Percentiles rank a stretch among this genome's conserved stretches.
Conservation (phyloP, 2,888 invertebrate genomes). For the Tetragonisca angustula region DNA sequence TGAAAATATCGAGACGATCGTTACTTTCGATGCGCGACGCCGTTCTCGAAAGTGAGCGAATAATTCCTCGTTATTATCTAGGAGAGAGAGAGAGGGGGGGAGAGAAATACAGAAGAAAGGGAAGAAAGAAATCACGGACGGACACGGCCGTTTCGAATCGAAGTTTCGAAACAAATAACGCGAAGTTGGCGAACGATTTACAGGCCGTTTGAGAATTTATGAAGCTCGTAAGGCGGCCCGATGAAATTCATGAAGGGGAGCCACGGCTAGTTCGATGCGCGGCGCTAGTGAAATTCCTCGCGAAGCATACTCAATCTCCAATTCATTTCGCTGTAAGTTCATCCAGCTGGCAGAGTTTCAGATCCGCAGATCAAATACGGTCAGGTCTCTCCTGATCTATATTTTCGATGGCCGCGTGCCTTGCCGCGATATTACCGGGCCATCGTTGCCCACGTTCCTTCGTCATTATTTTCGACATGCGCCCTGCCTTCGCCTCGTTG, state of each 20-base stretch:
- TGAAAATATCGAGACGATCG: neutral
- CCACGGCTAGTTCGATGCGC: conserved; percentile 14
- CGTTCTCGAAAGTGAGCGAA: neutral
- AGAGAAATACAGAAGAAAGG: no score
- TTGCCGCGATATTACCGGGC: conserved; percentile 23
- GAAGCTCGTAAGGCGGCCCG: conserved; percentile 48
- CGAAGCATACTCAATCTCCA: conserved; percentile 60
- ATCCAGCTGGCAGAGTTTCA: conserved; percentile 71
- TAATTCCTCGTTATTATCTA: conserved; percentile 29
- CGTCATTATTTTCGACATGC: conserved; percentile 31
- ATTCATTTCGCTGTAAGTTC: conserved; percentile 67
- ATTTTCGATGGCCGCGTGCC: conserved; percentile 18
- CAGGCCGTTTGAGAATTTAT: conserved; percentile 56
- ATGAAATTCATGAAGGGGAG: conserved; percentile 61
- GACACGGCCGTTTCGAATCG: conserved; percentile 27
- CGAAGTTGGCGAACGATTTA: conserved; percentile 39
- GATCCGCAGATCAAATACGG: conserved; percentile 60
- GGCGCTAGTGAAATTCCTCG: conserved; percentile 50
- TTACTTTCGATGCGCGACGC: neutral
- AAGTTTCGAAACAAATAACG: conserved; percentile 58
- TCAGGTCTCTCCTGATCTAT: conserved; percentile 36
- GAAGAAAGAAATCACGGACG: conserved; percentile 14
- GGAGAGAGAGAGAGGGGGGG: neutral
- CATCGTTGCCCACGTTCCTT: conserved; percentile 23
- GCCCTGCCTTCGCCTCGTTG: neutral